Base-by-base conservation (phyloP, 1,140 invertebrate species). In the Musca domestica region DNA sequence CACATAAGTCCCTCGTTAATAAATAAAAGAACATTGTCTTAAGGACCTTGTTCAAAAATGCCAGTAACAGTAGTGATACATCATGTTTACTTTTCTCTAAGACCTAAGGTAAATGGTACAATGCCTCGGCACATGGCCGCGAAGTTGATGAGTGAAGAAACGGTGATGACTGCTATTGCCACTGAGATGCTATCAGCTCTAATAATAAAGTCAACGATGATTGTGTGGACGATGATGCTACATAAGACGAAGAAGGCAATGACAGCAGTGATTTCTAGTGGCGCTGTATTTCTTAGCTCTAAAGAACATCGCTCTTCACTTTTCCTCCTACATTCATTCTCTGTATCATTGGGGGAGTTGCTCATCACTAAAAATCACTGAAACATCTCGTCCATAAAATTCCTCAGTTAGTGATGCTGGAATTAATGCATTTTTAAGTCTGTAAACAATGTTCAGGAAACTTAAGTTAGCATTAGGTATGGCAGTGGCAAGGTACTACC, bases 401-500 rank as follows among this genome's bases (percentile, higher is more conserved):
- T 30, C 15, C 27, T 25, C 23, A 58, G 19, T 58, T 22, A 51
- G 14, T 22, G 64, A 52, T 66, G 64, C 64, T 66, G 41, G 64
- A 66, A 66, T 66, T 66, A 66, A 66, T 66, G 64, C 49, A 49
- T 30, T 52, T 52, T 66, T 66, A 66, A 66, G 64, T 17, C 64
- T 41, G 19, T 46, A 49, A 49, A 65, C 25, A 65, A 58, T 41
- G 52, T 17, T 19, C 56, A 34, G 30, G 27, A 61, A 61, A 61
- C 34, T 7, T 41, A 10, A 41, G 34, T 41, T 41, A 41, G 34
- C 12, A 41, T 5, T 41, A 3, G 4, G 6, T 41, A 41, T 12
- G 6, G 12, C 34, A 5, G 4, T 41, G 6, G n/a, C n/a, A n/a
- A n/a, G n/a, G 34, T 14, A 3, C 54, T 58, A 20, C 30, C 7